Conservation (phyloP, 2,113 vertebrate genomes). For the Thermophis baileyi region DNA sequence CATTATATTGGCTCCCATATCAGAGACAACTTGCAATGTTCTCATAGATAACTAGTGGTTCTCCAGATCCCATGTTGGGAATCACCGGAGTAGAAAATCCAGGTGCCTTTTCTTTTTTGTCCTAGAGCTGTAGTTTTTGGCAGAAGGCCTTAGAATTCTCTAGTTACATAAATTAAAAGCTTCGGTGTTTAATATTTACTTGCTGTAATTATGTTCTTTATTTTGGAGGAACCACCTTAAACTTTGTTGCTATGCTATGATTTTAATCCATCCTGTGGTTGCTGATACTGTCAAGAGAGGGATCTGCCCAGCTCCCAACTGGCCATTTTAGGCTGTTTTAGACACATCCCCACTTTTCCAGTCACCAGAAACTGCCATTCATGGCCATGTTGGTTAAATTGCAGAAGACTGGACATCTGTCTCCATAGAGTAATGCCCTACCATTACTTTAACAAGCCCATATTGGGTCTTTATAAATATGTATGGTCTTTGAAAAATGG, state of each 20-base stretch:
- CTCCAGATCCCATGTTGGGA: background rate
- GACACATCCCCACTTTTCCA: background rate
- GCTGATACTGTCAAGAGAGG: background rate
- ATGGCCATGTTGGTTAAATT: background rate
- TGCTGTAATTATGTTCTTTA: background rate
- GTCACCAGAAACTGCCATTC: background rate
- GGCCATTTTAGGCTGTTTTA: background rate
- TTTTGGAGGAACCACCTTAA: background rate
- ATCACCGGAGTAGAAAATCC: background rate
- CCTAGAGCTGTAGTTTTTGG: background rate
- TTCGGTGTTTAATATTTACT: background rate
- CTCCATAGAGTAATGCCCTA: background rate
- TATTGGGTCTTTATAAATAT: background rate
- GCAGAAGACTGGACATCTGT: background rate
- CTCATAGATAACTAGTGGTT: background rate
- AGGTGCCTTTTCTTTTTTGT: background rate
- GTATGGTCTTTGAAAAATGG: background rate
- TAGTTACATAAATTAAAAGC: background rate
- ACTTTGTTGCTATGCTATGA: background rate
- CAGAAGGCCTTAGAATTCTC: background rate
- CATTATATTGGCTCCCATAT: background rate
- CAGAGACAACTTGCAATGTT: background rate
- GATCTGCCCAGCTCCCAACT: background rate
- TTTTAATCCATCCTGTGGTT: background rate
- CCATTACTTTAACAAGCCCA: background rate